Evolutionary conservation across 1,140 invertebrate species (phyloP), one percentile per base, ranked within the genome.

Genomic region (Steinernema feltiae): DNA sequence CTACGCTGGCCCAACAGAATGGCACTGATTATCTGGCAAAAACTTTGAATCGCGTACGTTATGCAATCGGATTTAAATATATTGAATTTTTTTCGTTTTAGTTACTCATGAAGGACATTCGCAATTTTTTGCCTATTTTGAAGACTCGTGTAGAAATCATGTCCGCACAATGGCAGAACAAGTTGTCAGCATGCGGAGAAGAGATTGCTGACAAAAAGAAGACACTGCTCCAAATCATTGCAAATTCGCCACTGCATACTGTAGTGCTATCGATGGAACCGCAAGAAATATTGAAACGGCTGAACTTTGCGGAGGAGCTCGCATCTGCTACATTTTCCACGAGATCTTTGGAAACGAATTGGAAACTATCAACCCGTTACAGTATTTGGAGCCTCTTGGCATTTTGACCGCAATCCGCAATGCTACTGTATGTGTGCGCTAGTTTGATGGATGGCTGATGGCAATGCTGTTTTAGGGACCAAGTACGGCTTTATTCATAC

Each of bases 301-400:
- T 0, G 96, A 98, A 89, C 87, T 99, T 80, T 90, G 95, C 87
- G 97, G 97, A 3, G 97, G 97, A 70, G 97, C 97, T 29, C 90
- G 97, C 72, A 99, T 99, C 78, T 97, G 95, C 88, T 99, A 97
- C 85, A 99, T 99, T 86, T 99, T 99, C 88, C 96, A 99, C 86
- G 95, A 98, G 87, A 97, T 94, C 1, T 99, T 99, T 88, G 94
- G 94, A 24, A 89, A 91, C 81, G 94, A 94, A 1, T 88, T 99
- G 70, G 93, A 97, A 86, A 92, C 91, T 0, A 94, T 99, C 82
- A 92, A 99, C 89, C 95, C 97, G 15, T 87, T 99, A 78, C 92
- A 92, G 70, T 95, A 93, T 76, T 89, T 99, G 17, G 93, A 92
- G 1, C 93, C 94, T 87, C 91, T 94, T 89, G 96, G 99, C 86